Conservation (phyloP, 2,113 vertebrate genomes). For the Zapus hudsonius region DNA sequence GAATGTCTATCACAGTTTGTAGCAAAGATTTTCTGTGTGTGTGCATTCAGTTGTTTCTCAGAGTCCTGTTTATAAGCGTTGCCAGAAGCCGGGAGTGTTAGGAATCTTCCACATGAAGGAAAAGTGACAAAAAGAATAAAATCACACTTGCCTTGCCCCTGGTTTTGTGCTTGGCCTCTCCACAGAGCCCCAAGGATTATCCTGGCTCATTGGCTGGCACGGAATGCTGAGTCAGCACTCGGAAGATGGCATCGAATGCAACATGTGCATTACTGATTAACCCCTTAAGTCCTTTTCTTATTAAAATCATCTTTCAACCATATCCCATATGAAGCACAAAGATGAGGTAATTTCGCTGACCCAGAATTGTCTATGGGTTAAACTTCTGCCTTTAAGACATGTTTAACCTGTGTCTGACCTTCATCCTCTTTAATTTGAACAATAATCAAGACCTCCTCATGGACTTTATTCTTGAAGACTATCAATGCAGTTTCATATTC, state of each 20-base stretch:
- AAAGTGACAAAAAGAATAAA: constrained; percentile 57
- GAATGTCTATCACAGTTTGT: constrained; percentile 32
- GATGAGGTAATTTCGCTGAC: background rate
- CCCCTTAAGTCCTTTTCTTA: background rate
- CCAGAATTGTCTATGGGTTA: background rate
- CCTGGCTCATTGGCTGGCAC: background rate
- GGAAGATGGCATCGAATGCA: background rate
- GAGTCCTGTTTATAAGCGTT: constrained; percentile 43
- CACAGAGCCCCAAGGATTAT: background rate
- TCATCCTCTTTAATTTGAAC: constrained; percentile 41
- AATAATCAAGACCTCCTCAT: background rate
- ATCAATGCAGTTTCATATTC: background rate
- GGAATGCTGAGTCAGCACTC: constrained; percentile 24
- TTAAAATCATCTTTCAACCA: constrained; percentile 29
- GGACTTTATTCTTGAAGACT: constrained; percentile 54
- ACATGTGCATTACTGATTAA: background rate
- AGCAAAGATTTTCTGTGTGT: constrained; percentile 18
- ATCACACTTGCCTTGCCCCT: background rate
- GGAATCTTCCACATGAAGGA: constrained; percentile 57
- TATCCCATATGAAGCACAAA: background rate
- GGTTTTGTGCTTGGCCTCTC: background rate
- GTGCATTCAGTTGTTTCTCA: background rate
- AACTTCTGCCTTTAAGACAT: constrained; percentile 30
- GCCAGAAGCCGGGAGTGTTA: constrained; percentile 31
- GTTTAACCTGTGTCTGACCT: constrained; percentile 43